Conservation (phyloP, 2,888 invertebrate species). For the Caradrina kadenii region DNA sequence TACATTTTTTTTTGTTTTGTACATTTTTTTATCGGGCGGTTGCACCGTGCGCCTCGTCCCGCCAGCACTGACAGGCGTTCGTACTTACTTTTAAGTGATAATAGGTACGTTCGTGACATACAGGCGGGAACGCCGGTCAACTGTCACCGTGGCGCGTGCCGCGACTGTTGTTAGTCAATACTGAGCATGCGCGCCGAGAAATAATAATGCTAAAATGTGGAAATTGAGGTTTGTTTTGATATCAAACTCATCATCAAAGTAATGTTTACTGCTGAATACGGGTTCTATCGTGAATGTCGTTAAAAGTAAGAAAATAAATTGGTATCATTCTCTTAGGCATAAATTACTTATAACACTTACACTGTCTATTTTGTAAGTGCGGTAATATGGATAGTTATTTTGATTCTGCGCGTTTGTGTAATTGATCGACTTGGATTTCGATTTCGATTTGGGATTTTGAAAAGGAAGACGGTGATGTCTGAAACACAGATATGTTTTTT, state of each 20-base stretch:
- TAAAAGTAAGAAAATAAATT: constrained; percentile 1
- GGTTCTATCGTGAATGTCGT: neutral
- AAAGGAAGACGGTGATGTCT: no score
- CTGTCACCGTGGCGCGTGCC: constrained; percentile 50
- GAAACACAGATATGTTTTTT: no score
- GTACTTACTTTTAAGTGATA: constrained; percentile 69
- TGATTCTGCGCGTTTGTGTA: neutral
- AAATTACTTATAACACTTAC: constrained; percentile 5
- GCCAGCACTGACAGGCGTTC: constrained; percentile 63
- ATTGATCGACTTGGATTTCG: neutral
- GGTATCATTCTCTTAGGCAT: neutral
- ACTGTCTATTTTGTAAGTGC: neutral
- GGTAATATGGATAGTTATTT: neutral
- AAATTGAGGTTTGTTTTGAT: constrained; percentile 31
- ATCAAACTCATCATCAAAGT: constrained; percentile 1
- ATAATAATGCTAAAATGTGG: constrained; percentile 26
- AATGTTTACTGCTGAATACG: constrained; percentile 5
- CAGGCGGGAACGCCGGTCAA: constrained; percentile 38
- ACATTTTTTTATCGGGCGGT: constrained; percentile 65
- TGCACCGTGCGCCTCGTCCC: constrained; percentile 60
- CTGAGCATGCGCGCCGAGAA: constrained; percentile 38
- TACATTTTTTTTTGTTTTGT: constrained; percentile 72
- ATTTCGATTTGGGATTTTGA: neutral
- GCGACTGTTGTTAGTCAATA: constrained; percentile 35
- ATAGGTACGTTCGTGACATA: constrained; percentile 68